Evolutionary conservation across 1,140 invertebrate genomes (phyloP).

Genomic region (Saccostrea glomerata): DNA sequence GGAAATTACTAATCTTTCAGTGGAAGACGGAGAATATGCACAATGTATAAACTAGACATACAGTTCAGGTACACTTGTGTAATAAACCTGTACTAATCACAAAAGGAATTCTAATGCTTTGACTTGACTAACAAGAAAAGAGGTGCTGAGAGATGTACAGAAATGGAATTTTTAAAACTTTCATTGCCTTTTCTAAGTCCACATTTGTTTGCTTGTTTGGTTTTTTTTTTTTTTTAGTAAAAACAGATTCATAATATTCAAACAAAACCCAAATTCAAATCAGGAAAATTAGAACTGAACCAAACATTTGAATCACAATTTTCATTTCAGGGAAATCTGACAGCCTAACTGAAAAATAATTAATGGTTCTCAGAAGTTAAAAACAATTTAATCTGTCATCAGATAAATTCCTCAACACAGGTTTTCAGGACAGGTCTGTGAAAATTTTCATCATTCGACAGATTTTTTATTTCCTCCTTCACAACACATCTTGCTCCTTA

Average conservation of each 20-base stretch:
- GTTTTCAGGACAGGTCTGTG: constrained; percentile 28
- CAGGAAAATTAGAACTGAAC: too few species aligned
- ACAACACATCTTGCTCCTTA: too few species aligned
- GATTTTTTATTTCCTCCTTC: neutral
- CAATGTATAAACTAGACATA: neutral
- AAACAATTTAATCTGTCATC: neutral
- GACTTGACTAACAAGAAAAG: neutral
- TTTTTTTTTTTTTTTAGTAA: neutral
- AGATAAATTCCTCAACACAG: neutral
- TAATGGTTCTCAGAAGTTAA: neutral
- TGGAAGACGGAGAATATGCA: neutral
- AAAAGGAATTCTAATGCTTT: too few species aligned
- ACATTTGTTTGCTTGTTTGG: neutral
- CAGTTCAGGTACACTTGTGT: too few species aligned
- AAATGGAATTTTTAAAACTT: neutral
- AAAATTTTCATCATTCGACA: constrained; percentile 31
- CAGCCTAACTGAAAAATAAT: neutral
- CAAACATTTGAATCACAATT: too few species aligned
- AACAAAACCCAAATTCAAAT: too few species aligned
- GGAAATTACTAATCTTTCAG: neutral
- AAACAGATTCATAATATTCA: too few species aligned
- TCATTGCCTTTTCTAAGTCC: neutral
- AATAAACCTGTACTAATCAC: too few species aligned
- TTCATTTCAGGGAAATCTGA: too few species aligned
- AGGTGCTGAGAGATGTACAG: neutral